phyloP scores from a whole-genome alignment of 2,113 vertebrate genomes.

The Mesocricetus auratus region DNA sequence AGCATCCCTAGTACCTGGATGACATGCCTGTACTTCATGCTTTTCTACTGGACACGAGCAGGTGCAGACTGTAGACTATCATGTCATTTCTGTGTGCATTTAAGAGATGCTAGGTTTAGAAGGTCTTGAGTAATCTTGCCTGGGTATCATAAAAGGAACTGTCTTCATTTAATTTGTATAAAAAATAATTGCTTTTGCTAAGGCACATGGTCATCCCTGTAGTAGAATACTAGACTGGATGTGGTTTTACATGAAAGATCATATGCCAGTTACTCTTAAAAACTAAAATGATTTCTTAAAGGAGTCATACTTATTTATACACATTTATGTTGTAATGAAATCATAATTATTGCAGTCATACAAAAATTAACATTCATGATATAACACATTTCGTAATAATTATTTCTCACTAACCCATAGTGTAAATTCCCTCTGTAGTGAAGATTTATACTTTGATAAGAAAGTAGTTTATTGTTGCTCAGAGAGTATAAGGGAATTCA shows the following conservation, averaged over 20 bases:
- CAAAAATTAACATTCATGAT: conserved; percentile 36
- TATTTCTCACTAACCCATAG: conserved; percentile 31
- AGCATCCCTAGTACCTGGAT: not conserved
- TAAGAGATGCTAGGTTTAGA: conserved; percentile 18
- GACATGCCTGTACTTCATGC: not conserved
- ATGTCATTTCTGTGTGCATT: not conserved
- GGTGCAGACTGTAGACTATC: not conserved
- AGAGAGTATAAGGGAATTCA: conserved; percentile 59
- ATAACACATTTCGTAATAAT: conserved; percentile 50
- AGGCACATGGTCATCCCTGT: not conserved
- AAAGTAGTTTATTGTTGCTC: conserved; percentile 44
- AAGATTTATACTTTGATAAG: conserved; percentile 71
- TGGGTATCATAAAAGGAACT: conserved; percentile 20
- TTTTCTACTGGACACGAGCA: not conserved
- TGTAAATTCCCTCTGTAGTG: conserved; percentile 62
- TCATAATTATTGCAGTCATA: conserved; percentile 6
- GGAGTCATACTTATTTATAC: too few species aligned
- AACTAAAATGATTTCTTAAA: conserved; percentile 51
- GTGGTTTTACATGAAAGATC: not conserved
- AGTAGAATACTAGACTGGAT: conserved; percentile 30
- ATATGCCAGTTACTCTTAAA: conserved; percentile 18
- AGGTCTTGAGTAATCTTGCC: not conserved
- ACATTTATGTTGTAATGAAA: conserved; percentile 40
- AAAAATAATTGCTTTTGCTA: conserved; percentile 33
- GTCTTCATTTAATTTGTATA: conserved; percentile 18